Evolutionary conservation across 2,888 invertebrate genomes (phyloP), one percentile per base, ranked within the genome.

Genomic region (Agriopis leucophaearia): DNA sequence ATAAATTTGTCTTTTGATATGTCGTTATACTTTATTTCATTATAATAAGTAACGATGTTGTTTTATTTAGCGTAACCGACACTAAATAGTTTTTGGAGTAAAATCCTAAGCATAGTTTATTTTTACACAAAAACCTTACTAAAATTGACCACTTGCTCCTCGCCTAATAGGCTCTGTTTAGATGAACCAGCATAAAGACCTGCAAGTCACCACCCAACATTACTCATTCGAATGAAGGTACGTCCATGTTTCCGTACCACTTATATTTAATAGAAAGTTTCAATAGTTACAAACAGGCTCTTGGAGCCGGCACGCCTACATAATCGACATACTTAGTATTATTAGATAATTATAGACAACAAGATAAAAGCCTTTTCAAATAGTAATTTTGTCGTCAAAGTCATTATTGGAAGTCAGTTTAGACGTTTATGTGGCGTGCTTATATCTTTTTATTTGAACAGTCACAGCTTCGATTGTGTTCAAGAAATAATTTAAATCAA

Each of bases 201-300:
- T 83, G 90, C 90, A 87, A 90, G 90, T 90, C 90, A 91, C 82
- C 78, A 77, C 76, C 45, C 76, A 82, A 82, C 87, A 90, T 90
- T 86, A 89, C 78, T 90, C 89, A 90, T 87, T 78, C 71, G 74
- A 79, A 64, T 64, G 55, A 84, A 85, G 81, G 80, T 74, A 80
- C 80, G 83, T 88, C 87, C 86, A 85, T 85, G 85, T 85, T 84
- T 76, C 79, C 78, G 78, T 79, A 79, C 76, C 76, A 79, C 79
- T 80, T 74, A 78, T 69, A 71, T 76, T 70, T 73, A 73, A 73
- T 72, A 69, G 71, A 75, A 74, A 71, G 75, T 74, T 71, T 71
- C 63, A 7, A 70, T 66, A 57, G 68, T 70, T 42, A 69, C 71
- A 66, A 74, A 71, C 69, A 72, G 74, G 52, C 66, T 65, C 67